phyloP scores from a whole-genome alignment of 1,140 invertebrate species.

The Metaphire vulgaris region DNA sequence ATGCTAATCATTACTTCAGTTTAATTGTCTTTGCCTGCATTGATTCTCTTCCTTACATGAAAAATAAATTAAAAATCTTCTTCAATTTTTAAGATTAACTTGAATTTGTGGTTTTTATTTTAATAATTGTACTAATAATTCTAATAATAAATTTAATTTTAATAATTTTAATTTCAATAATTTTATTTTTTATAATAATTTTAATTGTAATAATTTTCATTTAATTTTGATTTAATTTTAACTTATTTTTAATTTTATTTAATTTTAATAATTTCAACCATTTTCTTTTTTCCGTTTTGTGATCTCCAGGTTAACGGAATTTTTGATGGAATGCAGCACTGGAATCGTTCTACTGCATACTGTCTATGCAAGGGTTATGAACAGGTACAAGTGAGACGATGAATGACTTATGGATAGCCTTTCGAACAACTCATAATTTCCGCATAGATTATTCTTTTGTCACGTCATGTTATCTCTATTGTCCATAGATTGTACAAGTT shows the following conservation, averaged over 20 bases:
- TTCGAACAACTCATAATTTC: neutral
- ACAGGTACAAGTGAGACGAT: conserved; percentile 68
- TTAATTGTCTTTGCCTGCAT: neutral
- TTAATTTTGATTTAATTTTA: neutral
- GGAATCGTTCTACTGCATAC: conserved; percentile 87
- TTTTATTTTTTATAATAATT: neutral
- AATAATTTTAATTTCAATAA: neutral
- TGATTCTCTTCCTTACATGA: neutral
- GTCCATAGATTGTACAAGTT: too few species aligned
- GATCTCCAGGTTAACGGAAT: conserved; percentile 75
- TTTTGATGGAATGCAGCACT: conserved; percentile 90
- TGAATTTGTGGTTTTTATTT: neutral
- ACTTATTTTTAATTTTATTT: neutral
- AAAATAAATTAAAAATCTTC: too few species aligned
- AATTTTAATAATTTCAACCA: neutral
- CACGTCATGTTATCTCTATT: neutral
- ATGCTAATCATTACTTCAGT: neutral
- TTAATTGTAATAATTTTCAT: neutral
- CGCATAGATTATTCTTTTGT: neutral
- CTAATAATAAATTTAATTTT: neutral
- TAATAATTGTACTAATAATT: neutral
- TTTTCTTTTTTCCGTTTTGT: neutral
- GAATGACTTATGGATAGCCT: too few species aligned
- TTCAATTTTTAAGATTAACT: too few species aligned
- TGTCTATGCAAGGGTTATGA: conserved; percentile 82